Evolutionary conservation across 2,113 vertebrate species (phyloP).

Genomic region (Xenopus tropicalis): DNA sequence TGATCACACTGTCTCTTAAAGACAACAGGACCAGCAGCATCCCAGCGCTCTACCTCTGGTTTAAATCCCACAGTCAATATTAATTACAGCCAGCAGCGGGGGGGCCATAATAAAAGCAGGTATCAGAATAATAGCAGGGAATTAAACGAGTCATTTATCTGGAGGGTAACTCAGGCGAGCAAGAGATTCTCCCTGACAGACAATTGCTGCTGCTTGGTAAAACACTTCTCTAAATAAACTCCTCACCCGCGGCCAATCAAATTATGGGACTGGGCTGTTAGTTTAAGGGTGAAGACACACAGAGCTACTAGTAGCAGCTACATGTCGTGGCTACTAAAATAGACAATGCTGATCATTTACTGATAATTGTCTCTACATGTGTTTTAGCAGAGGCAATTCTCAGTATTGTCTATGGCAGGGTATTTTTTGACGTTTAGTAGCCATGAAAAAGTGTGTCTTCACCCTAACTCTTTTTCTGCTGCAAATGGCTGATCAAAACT

Average conservation of each 20-base stretch:
- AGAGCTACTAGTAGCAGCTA: too few relatives aligned
- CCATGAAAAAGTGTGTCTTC: too few relatives aligned
- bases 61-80: conserved; percentile 36
- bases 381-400: too few relatives aligned
- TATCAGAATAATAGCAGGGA: conserved; percentile 35
- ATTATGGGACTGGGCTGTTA: conserved; percentile 1
- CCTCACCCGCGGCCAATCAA: conserved; percentile 29
- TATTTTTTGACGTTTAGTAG: too few relatives aligned
- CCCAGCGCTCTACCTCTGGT: background rate
- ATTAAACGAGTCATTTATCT: conserved; percentile 43
- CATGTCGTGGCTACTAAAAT: too few relatives aligned
- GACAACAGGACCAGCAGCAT: conserved; percentile 24
- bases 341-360: too few relatives aligned
- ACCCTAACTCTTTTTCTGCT: conserved; percentile 4
- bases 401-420: too few relatives aligned
- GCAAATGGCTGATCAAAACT: too few relatives aligned
- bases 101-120: conserved; percentile 32
- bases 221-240: conserved; percentile 32
- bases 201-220: conserved; percentile 30
- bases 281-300: too few relatives aligned
- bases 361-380: too few relatives aligned
- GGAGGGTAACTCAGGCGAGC: conserved; percentile 22
- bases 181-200: conserved; percentile 38
- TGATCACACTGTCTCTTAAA: conserved; percentile 16
- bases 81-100: conserved; percentile 34